Evolutionary conservation across 2,888 invertebrate genomes (phyloP), one percentile per base, ranked within the genome.

Genomic region (Heteromyza rotundicornis): DNA sequence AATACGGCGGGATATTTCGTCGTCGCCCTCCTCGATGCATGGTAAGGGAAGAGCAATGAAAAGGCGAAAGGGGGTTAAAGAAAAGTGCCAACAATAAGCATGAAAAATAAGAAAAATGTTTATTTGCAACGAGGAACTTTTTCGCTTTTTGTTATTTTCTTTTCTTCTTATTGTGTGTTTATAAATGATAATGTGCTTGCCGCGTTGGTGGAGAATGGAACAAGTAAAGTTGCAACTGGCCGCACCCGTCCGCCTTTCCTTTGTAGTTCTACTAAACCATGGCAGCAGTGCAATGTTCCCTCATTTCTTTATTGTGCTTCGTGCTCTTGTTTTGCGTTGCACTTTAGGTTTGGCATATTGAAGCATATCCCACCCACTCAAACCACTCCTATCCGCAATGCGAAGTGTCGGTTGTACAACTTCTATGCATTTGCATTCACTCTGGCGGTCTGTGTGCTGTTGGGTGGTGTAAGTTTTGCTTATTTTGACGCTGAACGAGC

Each of bases 1-100:
- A 53, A 63, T 69, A 52, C 79, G 80, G 53, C 66, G 81, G 56
- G 81, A 81, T 65, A 79, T 80, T 27, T 70, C 73, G 59, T 74
- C 81, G 55, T 73, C 80, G 58, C 78, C 80, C 53, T 71, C 80
- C 54, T 77, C 80, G 55, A 79, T 81, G 79, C 81, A 81, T 63
- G 80, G 80, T 74, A 76, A 80, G 80, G n/a, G n/a, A n/a, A n/a
- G n/a, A n/a, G n/a, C n/a, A n/a, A n/a, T n/a, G n/a, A n/a, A n/a
- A n/a, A n/a, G n/a, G n/a, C n/a, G n/a, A n/a, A n/a, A n/a, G n/a
- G n/a, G n/a, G n/a, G n/a, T n/a, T n/a, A 5, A 19, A 50, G 2
- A 40, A 40, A 40, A 40, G n/a, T 14, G 40, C 40, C 40, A 40
- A n/a, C 10, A 40, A 40, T 3, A 3, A n/a, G n/a, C 8, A 40